phyloP scores from a whole-genome alignment of 2,113 vertebrate species.

The Tetrao urogallus region DNA sequence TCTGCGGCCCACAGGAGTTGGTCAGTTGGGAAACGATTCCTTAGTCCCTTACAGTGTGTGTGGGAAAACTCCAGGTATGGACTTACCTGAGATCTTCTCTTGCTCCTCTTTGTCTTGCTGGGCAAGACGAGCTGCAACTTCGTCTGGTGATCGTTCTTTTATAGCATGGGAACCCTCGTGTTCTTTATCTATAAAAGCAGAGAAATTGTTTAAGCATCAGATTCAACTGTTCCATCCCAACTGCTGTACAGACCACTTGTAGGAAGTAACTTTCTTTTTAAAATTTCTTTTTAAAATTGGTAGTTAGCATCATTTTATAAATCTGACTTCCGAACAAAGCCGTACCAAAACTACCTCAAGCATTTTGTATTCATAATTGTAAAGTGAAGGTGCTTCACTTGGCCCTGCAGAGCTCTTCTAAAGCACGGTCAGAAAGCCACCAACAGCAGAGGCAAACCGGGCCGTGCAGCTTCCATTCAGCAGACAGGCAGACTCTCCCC shows the following conservation, averaged over 20 bases:
- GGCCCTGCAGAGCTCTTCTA: background rate
- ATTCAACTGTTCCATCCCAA: background rate
- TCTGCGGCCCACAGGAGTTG: background rate
- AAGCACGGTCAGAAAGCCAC: background rate
- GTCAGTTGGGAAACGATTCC: background rate
- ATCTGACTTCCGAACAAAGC: background rate
- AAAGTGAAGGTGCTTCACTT: background rate
- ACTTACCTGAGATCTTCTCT: conserved; percentile 81
- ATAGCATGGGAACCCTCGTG: conserved; percentile 45
- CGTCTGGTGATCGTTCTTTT: conserved; percentile 85
- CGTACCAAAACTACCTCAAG: background rate
- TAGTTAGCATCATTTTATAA: background rate
- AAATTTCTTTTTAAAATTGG: too few relatives aligned
- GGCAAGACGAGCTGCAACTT: conserved; percentile 89
- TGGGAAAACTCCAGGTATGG: background rate
- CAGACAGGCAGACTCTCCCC: background rate
- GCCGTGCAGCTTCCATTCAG: background rate
- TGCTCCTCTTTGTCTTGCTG: conserved; percentile 88
- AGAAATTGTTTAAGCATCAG: conserved; percentile 3
- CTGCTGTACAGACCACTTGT: background rate
- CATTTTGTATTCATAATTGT: background rate
- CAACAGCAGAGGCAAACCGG: background rate
- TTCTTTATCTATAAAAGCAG: conserved; percentile 71
- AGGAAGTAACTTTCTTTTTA: background rate
- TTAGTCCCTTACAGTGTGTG: rapidly evolving